Base-by-base conservation (phyloP, 37 sponge, comb jelly and placozoan genomes). In the Ephydatia muelleri region DNA sequence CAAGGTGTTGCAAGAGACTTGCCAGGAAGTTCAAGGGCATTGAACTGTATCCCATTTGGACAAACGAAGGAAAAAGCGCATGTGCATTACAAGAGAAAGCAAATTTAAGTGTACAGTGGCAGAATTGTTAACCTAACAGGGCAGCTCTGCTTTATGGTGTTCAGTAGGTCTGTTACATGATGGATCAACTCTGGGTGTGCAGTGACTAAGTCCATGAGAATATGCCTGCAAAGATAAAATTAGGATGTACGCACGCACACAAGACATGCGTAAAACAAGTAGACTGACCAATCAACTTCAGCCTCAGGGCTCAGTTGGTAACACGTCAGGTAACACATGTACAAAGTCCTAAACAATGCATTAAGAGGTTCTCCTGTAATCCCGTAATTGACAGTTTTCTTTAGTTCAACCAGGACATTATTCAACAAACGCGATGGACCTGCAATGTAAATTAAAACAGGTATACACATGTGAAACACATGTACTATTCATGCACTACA, bases 91-190 rank as follows among this genome's bases (percentile, higher is more conserved):
- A 29, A 2, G 5, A 47, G 37, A 47, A 77, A 47, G 22, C 37
- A 64, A 65, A 33, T 2, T 25, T 65, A n/a, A 28, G 67, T 47
- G 33, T 5, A 30, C 34, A 31, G 22, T 22, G 5, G 22, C 35
- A 73, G 5, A 49, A 23, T 16, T 76, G 13, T 6, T 5, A 38
- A 87, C 87, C 87, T 87, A 5, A 75, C 43, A 31, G 87, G 80
- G 40, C n/a, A 47, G 31, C 11, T 32, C 32, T 8, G 69, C 37
- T 82, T 38, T 19, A 88, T 73, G 22, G 88, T 22, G 22, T 37
- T 49, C 3, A 88, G 37, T 29, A 88, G 77, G 72, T 88, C 78
- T 48, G 82, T 88, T 0, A 82, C 82, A 36, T 77, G 73, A 27
- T 77, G 83, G 47, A 82, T 82, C 5, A 88, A 77, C 72, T 82